Percentiles rank a stretch among this genome's conserved stretches.
These are phyloP conservation scores for Brachypodius melanocephalos DNA, from an alignment of 2,113 vertebrate species.

Conservation along the genomic window DNA sequence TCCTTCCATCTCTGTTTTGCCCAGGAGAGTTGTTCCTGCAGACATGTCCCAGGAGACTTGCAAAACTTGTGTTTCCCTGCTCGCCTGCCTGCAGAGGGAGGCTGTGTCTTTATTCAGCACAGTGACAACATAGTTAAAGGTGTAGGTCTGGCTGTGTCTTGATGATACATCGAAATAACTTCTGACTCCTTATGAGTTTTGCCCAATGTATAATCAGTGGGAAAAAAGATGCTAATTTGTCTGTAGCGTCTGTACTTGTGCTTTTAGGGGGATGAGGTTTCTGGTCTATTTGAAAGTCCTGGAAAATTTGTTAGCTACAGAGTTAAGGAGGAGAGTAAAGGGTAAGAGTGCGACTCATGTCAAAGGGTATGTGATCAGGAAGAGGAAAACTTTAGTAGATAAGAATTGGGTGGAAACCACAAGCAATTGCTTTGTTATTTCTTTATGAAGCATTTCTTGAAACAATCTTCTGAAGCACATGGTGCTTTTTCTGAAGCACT, in stretches of 20 bases:
- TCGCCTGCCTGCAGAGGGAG: accelerated
- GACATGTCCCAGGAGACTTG: not conserved
- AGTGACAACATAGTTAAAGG: not conserved
- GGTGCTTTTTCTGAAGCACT: too few species aligned
- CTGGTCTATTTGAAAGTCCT: not conserved
- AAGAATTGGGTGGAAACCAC: not conserved
- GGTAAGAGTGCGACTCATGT: not conserved
- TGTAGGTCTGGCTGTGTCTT: not conserved
- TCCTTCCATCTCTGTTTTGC: not conserved
- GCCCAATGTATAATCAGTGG: not conserved
- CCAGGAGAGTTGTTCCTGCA: not conserved
- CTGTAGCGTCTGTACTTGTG: not conserved
- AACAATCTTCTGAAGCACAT: not conserved
- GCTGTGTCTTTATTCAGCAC: not conserved
- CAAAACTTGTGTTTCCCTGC: not conserved
- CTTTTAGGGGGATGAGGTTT: not conserved
- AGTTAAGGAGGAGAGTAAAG: not conserved
- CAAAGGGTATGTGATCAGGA: not conserved
- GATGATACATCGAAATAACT: not conserved
- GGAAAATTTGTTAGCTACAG: not conserved
- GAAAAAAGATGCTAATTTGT: not conserved
- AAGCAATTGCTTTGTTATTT: not conserved
- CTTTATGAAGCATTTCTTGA: not conserved
- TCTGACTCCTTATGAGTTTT: not conserved
- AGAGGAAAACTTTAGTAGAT: not conserved